These are phyloP conservation scores for Panonychus citri DNA, from an alignment of 1,140 invertebrate species.

Conservation along the genomic window DNA sequence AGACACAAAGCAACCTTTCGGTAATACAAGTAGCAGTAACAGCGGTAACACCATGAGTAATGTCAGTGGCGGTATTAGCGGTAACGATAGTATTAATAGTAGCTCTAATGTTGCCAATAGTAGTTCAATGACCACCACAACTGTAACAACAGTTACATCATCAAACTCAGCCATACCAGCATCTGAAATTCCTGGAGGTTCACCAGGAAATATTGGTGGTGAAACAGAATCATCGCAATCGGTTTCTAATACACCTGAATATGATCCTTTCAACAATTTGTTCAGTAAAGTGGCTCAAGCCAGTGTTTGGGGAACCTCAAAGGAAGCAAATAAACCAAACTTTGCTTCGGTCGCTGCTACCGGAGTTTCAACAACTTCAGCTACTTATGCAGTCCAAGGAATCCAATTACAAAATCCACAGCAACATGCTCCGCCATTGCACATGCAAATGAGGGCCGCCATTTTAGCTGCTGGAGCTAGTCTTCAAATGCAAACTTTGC, in stretches of 20 bases:
- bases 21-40: background rate
- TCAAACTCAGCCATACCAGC: too few relatives aligned
- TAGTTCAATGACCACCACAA: background rate
- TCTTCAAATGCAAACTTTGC: conserved; percentile 1
- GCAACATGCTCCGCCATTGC: background rate
- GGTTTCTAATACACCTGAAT: conserved; percentile 30
- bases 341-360: conserved; percentile 46
- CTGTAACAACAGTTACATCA: background rate
- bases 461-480: background rate
- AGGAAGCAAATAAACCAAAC: conserved; percentile 38
- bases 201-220: background rate
- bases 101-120: background rate
- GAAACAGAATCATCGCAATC: background rate
- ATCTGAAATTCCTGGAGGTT: background rate
- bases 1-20: too few relatives aligned
- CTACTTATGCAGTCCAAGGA: background rate
- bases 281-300: conserved; percentile 37
- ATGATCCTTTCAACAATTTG: conserved; percentile 51
- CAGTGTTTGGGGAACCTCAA: conserved; percentile 39
- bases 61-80: background rate
- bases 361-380: conserved; percentile 17
- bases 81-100: too few relatives aligned
- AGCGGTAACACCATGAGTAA: background rate
- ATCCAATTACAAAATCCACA: background rate
- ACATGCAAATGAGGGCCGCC: conserved; percentile 6